Evolutionary conservation across 2,797 vertebrate genomes (phyloP).

Genomic region (Trachops cirrhosus): DNA sequence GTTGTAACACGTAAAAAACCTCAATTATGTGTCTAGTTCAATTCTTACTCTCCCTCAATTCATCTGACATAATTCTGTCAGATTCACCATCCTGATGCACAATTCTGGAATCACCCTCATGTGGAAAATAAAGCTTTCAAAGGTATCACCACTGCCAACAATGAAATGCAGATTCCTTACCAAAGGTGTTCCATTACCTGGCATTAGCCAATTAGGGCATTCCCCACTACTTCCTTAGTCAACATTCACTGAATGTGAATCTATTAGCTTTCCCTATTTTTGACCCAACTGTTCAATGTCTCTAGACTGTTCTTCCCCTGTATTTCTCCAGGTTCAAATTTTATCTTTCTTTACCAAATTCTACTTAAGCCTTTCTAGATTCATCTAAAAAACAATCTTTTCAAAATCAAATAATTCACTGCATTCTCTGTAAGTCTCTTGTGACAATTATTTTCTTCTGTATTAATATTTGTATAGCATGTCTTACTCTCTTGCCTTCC

Average conservation of each 20-base stretch:
- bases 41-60: background rate
- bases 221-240: background rate
- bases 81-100: background rate
- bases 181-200: background rate
- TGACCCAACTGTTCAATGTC: background rate
- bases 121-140: background rate
- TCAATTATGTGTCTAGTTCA: background rate
- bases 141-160: background rate
- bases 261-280: background rate
- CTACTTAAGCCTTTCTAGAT: background rate
- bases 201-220: background rate
- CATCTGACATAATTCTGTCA: background rate
- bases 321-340: background rate
- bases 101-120: background rate
- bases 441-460: background rate
- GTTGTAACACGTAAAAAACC: background rate
- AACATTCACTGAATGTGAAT: background rate
- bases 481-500: background rate
- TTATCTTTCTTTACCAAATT: background rate
- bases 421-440: background rate
- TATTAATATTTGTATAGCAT: background rate
- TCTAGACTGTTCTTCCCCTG: background rate
- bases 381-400: background rate
- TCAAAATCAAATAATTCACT: background rate
- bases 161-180: background rate